Percentiles rank a stretch among this genome's conserved stretches.
Evolutionary conservation across 2,888 invertebrate species (phyloP).

Genomic region (Hoplodrina blanda): DNA sequence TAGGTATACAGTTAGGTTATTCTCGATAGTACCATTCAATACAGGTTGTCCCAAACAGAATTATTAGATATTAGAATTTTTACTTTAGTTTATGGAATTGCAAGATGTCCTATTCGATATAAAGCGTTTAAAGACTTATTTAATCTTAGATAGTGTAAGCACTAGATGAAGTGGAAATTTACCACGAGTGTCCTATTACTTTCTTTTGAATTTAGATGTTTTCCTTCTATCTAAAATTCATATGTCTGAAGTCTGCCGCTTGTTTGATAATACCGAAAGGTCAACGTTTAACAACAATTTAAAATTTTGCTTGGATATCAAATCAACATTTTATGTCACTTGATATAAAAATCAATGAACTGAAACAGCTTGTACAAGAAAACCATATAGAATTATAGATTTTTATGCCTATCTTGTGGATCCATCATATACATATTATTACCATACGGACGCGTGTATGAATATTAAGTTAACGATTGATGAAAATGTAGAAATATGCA

Average conservation of each 20-base stretch:
- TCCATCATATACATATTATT: constrained; percentile 29
- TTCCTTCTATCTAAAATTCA: not conserved
- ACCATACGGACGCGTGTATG: constrained; percentile 36
- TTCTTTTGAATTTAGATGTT: too few species aligned
- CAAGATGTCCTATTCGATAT: too few species aligned
- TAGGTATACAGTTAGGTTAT: too few species aligned
- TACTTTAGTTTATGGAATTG: too few species aligned
- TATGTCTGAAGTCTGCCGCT: not conserved
- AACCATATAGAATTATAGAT: constrained; percentile 17
- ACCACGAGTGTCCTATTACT: too few species aligned
- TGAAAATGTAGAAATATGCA: constrained; percentile 21
- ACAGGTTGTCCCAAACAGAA: too few species aligned
- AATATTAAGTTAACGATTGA: constrained; percentile 38
- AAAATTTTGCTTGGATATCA: not conserved
- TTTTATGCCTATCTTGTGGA: constrained; percentile 31
- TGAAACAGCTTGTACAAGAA: constrained; percentile 8
- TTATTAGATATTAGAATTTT: too few species aligned
- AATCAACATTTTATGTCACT: not conserved
- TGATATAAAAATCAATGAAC: constrained; percentile 4
- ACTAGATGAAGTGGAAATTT: too few species aligned
- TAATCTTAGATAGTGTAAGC: too few species aligned
- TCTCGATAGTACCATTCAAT: too few species aligned
- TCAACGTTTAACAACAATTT: not conserved
- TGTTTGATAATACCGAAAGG: not conserved
- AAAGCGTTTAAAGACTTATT: too few species aligned